phyloP scores from a whole-genome alignment of 2,797 vertebrate species.

The Chelon auratus region DNA sequence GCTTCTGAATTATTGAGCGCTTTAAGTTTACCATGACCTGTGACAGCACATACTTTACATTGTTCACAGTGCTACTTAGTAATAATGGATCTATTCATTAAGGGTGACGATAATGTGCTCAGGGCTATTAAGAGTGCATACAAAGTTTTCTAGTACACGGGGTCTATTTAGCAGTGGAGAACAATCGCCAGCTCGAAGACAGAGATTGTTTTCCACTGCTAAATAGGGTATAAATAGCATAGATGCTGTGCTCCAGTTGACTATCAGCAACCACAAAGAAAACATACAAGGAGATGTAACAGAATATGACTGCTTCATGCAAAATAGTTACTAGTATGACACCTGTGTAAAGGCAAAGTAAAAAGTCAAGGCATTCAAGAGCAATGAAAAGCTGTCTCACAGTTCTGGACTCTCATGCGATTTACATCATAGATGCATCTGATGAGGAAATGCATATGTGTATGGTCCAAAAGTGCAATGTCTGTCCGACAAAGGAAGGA shows the following conservation, averaged over 20 bases:
- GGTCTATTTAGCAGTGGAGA: background rate
- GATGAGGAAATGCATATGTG: too few relatives aligned
- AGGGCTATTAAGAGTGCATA: background rate
- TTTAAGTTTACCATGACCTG: conserved; percentile 12
- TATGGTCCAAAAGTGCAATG: too few relatives aligned
- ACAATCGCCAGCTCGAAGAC: background rate
- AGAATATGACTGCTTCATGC: background rate
- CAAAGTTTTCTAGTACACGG: background rate
- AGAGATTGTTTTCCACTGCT: background rate
- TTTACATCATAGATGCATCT: too few relatives aligned
- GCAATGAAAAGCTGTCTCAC: background rate
- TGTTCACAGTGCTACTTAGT: background rate
- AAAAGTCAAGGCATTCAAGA: too few relatives aligned
- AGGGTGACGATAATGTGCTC: background rate
- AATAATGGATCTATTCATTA: background rate
- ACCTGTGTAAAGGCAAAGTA: background rate
- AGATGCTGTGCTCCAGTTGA: background rate
- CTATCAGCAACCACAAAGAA: conserved; percentile 13
- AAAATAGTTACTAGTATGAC: background rate
- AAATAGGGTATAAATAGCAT: background rate
- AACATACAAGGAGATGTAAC: background rate
- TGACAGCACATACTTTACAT: conserved; percentile 7
- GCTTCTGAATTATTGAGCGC: conserved; percentile 20
- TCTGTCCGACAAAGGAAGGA: too few relatives aligned
- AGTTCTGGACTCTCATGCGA: background rate